Conservation (phyloP, 2,797 vertebrate species). For the Chelidonichthys spinosus region DNA sequence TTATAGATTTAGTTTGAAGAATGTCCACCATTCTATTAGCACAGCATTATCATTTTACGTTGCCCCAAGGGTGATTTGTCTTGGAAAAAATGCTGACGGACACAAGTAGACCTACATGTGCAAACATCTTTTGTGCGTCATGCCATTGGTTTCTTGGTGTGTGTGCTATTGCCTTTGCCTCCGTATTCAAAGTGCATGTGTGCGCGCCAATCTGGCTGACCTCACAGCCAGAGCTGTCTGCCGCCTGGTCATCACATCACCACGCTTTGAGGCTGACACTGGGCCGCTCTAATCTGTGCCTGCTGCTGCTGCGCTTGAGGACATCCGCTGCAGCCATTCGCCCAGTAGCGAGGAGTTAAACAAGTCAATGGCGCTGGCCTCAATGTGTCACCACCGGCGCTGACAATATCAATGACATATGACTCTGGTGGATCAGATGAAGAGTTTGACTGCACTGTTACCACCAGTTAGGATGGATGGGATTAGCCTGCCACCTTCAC, state of each 20-base stretch:
- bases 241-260: conserved; percentile 61
- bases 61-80: too few relatives aligned
- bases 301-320: conserved; percentile 52
- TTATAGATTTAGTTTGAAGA: conserved; percentile 31
- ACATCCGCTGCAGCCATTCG: conserved; percentile 45
- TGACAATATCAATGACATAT: conserved; percentile 65
- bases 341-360: conserved; percentile 50
- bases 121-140: conserved; percentile 16
- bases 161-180: conserved; percentile 3
- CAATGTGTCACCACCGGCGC: conserved; percentile 71
- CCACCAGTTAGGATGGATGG: conserved; percentile 56
- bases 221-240: conserved; percentile 55
- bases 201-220: conserved; percentile 38
- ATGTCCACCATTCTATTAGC: conserved; percentile 20
- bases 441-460: conserved; percentile 39
- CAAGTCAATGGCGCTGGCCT: conserved; percentile 59
- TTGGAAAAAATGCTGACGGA: too few relatives aligned
- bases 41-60: conserved; percentile 30
- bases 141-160: conserved; percentile 28
- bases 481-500: conserved; percentile 53
- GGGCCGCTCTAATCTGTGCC: conserved; percentile 62
- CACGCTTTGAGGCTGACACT: conserved; percentile 45
- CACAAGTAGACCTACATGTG: too few relatives aligned
- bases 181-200: background rate
- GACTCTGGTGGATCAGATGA: conserved; percentile 61